Evolutionary conservation across 1,140 invertebrate genomes (phyloP), one percentile per base, ranked within the genome.

Genomic region (Drosophila quadrilineata): DNA sequence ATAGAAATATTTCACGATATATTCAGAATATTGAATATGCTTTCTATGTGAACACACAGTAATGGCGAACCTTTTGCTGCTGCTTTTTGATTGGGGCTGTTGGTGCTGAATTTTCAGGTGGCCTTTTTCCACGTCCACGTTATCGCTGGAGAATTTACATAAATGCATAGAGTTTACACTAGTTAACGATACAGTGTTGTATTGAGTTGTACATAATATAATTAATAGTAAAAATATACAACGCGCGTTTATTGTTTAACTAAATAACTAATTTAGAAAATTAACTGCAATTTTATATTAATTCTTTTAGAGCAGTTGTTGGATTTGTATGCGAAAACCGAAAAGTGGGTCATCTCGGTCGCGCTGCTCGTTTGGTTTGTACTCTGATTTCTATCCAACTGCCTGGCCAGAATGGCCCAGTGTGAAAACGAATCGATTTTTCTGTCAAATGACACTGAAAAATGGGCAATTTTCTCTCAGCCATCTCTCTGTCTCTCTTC

Each of bases 271-370:
- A 72, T 58, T 65, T 74, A 85, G 77, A 86, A 87, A 70, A 49
- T 56, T 6, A 58, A 68, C 29, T 70, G 52, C 38, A 67, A 69
- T 35, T 70, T 70, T 77, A 46, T 76, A n/a, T n/a, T n/a, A n/a
- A n/a, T n/a, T n/a, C n/a, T n/a, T n/a, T 57, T 68, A 70, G 53
- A 75, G 53, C 54, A 77, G 79, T 74, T 77, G 79, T 84, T 85
- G 60, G 60, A 48, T 63, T 65, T 72, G 65, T 76, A 71, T 88
- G 87, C 82, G 86, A 88, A 88, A 88, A 88, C 82, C 87, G 64
- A 77, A 88, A 88, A 88, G 73, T 88, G 87, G 87, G 87, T 88
- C 86, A 88, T 88, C 86, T 82, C 79, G 75, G 74, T 88, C 82
- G 87, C 80, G 71, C 65, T 87, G 69, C 80, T 88, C 72, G 77